Conservation (phyloP, 2,113 vertebrate genomes). For the Ammodramus savannarum region DNA sequence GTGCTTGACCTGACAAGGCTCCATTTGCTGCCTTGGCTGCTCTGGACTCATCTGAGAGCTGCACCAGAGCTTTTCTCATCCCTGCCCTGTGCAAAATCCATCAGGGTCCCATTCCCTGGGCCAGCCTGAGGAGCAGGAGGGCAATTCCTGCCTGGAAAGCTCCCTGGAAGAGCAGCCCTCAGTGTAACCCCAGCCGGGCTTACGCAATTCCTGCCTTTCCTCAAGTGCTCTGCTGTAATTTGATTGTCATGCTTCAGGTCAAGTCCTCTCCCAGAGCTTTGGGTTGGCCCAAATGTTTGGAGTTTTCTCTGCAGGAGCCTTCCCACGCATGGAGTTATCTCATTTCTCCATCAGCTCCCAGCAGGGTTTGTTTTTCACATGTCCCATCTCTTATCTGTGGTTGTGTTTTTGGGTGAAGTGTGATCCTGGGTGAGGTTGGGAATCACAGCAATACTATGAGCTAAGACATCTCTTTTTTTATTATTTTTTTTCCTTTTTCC, state of each 20-base stretch:
- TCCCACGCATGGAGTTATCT: neutral
- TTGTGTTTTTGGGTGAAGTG: neutral
- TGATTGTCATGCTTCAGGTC: constrained; percentile 3
- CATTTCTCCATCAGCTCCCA: neutral
- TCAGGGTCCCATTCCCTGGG: neutral
- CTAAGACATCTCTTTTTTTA: neutral
- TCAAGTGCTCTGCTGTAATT: neutral
- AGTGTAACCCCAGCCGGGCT: neutral
- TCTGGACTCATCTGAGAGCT: neutral
- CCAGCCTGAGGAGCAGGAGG: constrained; percentile 2
- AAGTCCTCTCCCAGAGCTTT: neutral
- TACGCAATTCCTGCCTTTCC: neutral
- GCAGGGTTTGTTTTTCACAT: neutral
- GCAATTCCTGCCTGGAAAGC: neutral
- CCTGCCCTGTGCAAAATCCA: neutral
- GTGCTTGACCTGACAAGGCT: neutral
- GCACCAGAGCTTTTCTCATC: neutral
- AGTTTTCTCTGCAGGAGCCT: neutral
- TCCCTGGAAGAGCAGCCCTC: neutral
- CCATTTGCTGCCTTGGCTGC: neutral
- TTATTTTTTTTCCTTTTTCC: fast-evolving
- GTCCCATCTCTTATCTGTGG: neutral
- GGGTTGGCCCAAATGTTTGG: neutral
- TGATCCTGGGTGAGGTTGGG: neutral
- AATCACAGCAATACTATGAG: neutral